A percentile compares a stretch with the other conserved stretches of the same genome.
Conservation (phyloP, 1,140 invertebrate species). For the Octopus bimaculoides region DNA sequence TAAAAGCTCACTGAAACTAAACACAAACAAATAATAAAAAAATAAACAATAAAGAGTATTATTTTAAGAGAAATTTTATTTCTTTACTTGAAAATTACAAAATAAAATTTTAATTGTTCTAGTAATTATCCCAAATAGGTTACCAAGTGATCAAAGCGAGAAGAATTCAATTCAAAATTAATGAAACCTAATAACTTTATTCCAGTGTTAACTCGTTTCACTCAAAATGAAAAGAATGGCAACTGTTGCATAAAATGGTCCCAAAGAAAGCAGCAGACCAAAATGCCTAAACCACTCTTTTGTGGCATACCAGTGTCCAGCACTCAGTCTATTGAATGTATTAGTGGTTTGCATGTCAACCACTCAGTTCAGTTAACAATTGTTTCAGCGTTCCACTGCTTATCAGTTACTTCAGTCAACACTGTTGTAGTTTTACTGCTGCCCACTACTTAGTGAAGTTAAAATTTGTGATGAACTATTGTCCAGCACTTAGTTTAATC, state of each 20-base stretch:
- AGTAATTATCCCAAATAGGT: constrained; percentile 9
- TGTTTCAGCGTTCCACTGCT: too few relatives aligned
- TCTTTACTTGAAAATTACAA: constrained; percentile 9
- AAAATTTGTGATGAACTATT: too few relatives aligned
- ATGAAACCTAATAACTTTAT: background rate
- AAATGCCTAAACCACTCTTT: background rate
- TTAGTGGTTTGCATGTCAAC: too few relatives aligned
- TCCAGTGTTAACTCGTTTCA: background rate
- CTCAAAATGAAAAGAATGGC: constrained; percentile 4
- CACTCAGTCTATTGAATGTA: too few relatives aligned
- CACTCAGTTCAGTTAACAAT: too few relatives aligned
- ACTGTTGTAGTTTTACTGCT: too few relatives aligned
- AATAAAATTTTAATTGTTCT: constrained; percentile 11
- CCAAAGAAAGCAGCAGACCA: background rate
- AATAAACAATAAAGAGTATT: background rate
- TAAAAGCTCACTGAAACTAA: too few relatives aligned
- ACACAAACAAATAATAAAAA: too few relatives aligned
- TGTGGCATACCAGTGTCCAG: too few relatives aligned
- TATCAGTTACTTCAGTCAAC: too few relatives aligned
- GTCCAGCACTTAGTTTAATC: too few relatives aligned
- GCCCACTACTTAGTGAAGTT: too few relatives aligned
- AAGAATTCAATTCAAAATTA: constrained; percentile 1
- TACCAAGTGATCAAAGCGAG: constrained; percentile 9
- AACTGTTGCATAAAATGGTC: constrained; percentile 7
- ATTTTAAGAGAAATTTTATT: constrained; percentile 10